Evolutionary conservation across 2,888 invertebrate species (phyloP).

Genomic region (Coenonympha glycerion): DNA sequence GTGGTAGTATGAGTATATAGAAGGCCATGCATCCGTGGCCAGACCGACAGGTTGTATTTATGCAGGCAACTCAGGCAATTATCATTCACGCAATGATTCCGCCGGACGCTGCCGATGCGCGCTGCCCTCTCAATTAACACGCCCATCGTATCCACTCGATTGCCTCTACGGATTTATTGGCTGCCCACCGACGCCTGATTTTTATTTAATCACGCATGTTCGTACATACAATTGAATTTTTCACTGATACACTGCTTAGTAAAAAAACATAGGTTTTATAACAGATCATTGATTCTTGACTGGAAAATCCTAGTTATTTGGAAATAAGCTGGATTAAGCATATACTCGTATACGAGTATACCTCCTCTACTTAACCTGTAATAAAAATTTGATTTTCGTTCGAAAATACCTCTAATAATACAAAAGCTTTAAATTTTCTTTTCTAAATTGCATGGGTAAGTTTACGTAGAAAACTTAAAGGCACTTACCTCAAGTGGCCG

Average conservation of each 20-base stretch:
- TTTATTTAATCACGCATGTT: conserved; percentile 23
- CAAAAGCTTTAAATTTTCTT: background rate
- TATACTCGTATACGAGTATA: too few species aligned
- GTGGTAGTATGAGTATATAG: conserved; percentile 39
- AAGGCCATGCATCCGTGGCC: conserved; percentile 47
- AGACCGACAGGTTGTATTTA: conserved; percentile 57
- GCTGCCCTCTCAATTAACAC: conserved; percentile 66
- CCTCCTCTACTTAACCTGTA: too few species aligned
- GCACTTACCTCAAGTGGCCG: conserved; percentile 20
- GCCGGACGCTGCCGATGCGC: conserved; percentile 42
- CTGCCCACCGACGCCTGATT: conserved; percentile 33
- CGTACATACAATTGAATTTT: conserved; percentile 4
- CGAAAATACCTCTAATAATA: too few species aligned
- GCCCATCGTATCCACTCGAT: conserved; percentile 63
- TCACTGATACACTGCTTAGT: too few species aligned
- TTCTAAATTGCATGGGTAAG: background rate
- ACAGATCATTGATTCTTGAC: too few species aligned
- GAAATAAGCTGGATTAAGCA: too few species aligned
- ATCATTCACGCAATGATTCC: conserved; percentile 66
- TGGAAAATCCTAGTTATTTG: too few species aligned
- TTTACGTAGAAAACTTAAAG: conserved; percentile 3
- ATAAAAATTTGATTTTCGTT: too few species aligned
- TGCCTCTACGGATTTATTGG: conserved; percentile 61
- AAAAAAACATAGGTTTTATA: too few species aligned
- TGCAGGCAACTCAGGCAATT: conserved; percentile 57